Percentiles rank a stretch among this genome's conserved stretches.
Conservation (phyloP, 2,797 vertebrate genomes). For the Myotis findleyi region DNA sequence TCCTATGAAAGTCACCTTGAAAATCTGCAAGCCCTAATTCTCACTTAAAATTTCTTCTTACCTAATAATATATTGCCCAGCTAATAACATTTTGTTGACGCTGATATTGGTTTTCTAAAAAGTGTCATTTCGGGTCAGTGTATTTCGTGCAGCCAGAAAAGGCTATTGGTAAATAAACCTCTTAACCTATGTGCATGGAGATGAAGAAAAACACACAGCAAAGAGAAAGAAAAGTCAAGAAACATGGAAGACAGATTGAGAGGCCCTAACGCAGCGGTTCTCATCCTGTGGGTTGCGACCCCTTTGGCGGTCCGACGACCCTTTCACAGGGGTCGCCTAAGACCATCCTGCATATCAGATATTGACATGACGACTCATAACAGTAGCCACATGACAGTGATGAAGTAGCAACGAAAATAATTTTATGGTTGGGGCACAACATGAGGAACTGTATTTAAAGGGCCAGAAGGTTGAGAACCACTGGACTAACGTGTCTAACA, state of each 20-base stretch:
- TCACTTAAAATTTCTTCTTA: neutral
- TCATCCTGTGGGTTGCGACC: too few species aligned
- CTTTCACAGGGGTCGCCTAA: too few species aligned
- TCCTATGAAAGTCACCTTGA: neutral
- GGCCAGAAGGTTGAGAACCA: too few species aligned
- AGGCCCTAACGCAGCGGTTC: neutral
- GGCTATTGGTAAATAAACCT: neutral
- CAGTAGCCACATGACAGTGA: too few species aligned
- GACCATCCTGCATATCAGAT: too few species aligned
- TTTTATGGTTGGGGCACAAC: too few species aligned
- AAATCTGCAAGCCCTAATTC: neutral
- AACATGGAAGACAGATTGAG: neutral
- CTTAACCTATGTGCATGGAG: neutral
- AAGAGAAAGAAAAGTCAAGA: constrained; percentile 12
- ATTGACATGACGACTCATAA: too few species aligned
- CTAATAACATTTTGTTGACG: neutral
- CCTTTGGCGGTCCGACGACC: too few species aligned
- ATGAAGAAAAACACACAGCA: neutral
- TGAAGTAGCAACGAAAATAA: too few species aligned
- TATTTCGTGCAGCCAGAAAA: neutral
- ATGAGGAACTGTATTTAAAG: too few species aligned
- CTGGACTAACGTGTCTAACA: neutral
- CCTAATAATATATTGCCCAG: neutral
- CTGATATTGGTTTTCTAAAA: neutral
- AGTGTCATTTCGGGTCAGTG: neutral